Evolutionary conservation across 1,140 invertebrate species (phyloP).

Genomic region (Holcopasites calliopsidis): DNA sequence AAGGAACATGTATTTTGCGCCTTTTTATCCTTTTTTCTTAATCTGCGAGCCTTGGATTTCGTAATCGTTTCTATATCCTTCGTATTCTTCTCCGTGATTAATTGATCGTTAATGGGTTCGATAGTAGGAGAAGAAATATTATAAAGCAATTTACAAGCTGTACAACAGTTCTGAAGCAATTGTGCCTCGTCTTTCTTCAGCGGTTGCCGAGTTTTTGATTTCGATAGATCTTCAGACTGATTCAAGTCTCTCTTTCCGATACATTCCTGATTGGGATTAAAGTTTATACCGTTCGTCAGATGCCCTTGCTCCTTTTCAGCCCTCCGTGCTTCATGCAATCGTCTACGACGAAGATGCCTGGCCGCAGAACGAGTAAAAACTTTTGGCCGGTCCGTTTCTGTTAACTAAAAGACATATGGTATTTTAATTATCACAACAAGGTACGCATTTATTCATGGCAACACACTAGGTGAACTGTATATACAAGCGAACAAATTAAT

Average conservation of each 20-base stretch:
- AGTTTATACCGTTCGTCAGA: background rate
- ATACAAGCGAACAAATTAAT: no score
- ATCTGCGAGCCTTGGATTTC: constrained; percentile 61
- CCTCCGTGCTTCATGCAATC: constrained; percentile 66
- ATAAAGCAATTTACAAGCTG: background rate
- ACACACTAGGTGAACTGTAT: background rate
- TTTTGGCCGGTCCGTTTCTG: constrained; percentile 50
- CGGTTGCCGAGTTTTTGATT: constrained; percentile 13
- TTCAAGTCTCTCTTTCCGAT: background rate
- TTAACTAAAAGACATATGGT: constrained; percentile 40
- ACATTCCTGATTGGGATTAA: background rate
- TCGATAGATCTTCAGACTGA: constrained; percentile 1
- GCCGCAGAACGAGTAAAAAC: constrained; percentile 65
- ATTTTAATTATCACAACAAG: constrained; percentile 16
- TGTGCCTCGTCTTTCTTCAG: no score
- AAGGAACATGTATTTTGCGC: no score
- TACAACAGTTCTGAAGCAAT: background rate
- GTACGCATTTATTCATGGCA: constrained; percentile 6
- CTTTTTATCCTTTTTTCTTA: no score
- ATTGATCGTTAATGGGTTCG: background rate
- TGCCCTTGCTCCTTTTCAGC: constrained; percentile 35
- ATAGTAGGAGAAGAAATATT: background rate
- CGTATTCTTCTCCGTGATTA: constrained; percentile 32
- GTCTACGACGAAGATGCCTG: constrained; percentile 71
- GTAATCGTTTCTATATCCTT: constrained; percentile 18